phyloP scores from a whole-genome alignment of 2,113 vertebrate species.

The Hippocampus mohnikei region DNA sequence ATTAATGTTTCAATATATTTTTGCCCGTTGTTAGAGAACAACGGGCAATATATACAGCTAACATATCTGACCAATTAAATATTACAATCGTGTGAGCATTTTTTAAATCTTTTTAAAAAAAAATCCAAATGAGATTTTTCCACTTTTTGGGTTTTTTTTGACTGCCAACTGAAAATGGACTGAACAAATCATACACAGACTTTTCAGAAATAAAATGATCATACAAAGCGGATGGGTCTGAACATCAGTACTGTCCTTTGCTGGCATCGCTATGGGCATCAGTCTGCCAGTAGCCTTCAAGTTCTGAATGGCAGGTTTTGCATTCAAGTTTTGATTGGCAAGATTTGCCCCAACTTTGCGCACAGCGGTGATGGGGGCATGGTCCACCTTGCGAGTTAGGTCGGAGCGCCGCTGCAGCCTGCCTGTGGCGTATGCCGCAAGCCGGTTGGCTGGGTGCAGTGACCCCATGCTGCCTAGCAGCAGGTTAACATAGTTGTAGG shows the following conservation, averaged over 20 bases:
- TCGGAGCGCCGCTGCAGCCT: conserved; percentile 62
- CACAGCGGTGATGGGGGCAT: not conserved
- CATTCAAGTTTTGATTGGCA: not conserved
- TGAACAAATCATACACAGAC: too few relatives aligned
- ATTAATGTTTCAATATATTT: too few relatives aligned
- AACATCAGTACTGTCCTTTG: conserved; percentile 11
- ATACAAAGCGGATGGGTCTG: conserved; percentile 30
- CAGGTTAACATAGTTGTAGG: conserved; percentile 85
- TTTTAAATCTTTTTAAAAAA: too few relatives aligned
- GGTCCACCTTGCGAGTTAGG: conserved; percentile 38
- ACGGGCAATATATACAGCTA: too few relatives aligned
- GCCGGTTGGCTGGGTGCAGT: conserved; percentile 88
- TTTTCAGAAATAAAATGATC: not conserved
- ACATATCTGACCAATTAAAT: too few relatives aligned
- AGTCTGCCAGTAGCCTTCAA: not conserved
- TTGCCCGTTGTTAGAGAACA: too few relatives aligned
- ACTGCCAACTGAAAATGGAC: too few relatives aligned
- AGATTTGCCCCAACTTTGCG: not conserved
- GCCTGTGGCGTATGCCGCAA: conserved; percentile 86
- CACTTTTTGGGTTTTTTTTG: too few relatives aligned
- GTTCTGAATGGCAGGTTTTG: not conserved
- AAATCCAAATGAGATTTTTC: too few relatives aligned
- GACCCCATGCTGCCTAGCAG: conserved; percentile 90
- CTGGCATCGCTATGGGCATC: not conserved
- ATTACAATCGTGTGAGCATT: too few relatives aligned